Evolutionary conservation across 2,888 invertebrate species (phyloP).

Genomic region (Rotaria magnacalcarata): DNA sequence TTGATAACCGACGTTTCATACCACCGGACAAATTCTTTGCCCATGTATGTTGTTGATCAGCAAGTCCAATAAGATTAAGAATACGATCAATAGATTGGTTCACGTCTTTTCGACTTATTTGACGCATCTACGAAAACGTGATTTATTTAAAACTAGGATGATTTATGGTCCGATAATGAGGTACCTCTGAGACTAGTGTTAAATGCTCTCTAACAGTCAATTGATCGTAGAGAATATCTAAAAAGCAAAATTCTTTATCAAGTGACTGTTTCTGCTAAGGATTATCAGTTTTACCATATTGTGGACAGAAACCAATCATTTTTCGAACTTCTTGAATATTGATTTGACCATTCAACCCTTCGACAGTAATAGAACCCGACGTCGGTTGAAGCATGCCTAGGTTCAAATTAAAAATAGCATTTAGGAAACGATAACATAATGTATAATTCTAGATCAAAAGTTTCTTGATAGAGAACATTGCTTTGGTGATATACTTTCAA

Average conservation of each 20-base stretch:
- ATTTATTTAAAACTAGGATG: not conserved
- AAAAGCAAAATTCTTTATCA: not conserved
- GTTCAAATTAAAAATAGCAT: too few species aligned
- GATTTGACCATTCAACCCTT: constrained; percentile 27
- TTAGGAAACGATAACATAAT: too few species aligned
- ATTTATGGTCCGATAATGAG: not conserved
- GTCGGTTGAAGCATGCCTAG: constrained; percentile 4
- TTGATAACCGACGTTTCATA: not conserved
- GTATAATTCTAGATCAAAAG: too few species aligned
- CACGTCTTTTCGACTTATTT: not conserved
- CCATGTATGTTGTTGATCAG: not conserved
- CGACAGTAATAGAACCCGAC: constrained; percentile 33
- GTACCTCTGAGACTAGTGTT: not conserved
- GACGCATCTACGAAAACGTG: not conserved
- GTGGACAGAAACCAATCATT: constrained; percentile 27
- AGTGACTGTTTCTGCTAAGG: too few species aligned
- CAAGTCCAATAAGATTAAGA: not conserved
- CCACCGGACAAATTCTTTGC: not conserved
- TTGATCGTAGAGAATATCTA: constrained; percentile 22
- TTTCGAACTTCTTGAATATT: constrained; percentile 35
- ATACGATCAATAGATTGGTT: not conserved
- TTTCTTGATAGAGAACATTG: too few species aligned
- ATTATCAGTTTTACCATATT: constrained; percentile 8
- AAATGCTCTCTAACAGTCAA: constrained; percentile 31
- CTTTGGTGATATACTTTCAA: too few species aligned